Conservation (phyloP, 2,113 vertebrate genomes). For the Trogon surrucura region DNA sequence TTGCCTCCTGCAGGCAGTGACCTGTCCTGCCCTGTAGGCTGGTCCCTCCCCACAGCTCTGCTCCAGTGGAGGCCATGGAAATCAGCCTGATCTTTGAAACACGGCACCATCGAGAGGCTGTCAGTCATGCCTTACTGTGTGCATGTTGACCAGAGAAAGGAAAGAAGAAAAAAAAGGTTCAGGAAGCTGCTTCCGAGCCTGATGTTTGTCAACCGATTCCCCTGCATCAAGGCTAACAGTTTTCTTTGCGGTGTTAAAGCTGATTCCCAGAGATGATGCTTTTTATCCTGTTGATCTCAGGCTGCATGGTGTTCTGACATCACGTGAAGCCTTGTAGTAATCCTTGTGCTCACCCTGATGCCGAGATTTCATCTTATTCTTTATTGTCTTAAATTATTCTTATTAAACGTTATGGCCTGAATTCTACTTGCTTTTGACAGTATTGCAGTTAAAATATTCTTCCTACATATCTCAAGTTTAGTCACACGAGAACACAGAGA, state of each 20-base stretch:
- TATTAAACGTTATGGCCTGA: not conserved
- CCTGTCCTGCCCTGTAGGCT: not conserved
- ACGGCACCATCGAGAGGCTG: not conserved
- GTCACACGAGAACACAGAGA: accelerated
- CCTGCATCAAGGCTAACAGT: not conserved
- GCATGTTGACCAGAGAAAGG: not conserved
- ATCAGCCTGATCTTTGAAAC: not conserved
- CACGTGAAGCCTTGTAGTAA: not conserved
- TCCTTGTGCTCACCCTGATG: not conserved
- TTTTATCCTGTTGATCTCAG: not conserved
- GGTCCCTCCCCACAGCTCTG: not conserved
- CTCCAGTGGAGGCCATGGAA: not conserved
- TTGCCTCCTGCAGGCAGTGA: not conserved
- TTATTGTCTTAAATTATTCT: not conserved
- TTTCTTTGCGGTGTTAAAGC: not conserved
- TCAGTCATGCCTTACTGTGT: not conserved
- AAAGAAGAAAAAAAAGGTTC: accelerated
- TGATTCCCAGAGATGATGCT: not conserved
- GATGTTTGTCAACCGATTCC: not conserved
- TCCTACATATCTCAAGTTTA: not conserved
- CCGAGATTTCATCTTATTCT: not conserved
- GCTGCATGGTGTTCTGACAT: not conserved
- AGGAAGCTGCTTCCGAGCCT: not conserved
- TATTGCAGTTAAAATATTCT: not conserved
- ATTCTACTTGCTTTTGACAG: not conserved